Percentiles rank a stretch among this genome's conserved stretches.
These are phyloP conservation scores for Polylopha cassiicola DNA, from an alignment of 2,888 invertebrate species.

Conservation along the genomic window DNA sequence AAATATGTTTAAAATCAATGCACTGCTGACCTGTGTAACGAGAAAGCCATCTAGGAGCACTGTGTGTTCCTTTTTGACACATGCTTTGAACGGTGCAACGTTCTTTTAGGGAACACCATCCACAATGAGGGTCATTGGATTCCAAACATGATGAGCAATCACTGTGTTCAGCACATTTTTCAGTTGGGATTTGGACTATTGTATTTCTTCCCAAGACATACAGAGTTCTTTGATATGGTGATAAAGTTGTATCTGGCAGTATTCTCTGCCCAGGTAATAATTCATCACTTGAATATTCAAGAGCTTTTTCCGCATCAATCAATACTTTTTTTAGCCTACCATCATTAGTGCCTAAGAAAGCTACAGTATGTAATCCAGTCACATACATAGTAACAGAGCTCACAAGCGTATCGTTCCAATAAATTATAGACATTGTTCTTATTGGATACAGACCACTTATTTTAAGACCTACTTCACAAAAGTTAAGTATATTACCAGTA, in stretches of 20 bases:
- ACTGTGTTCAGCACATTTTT: slow-evolving; percentile 89
- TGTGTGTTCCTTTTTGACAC: slow-evolving; percentile 93
- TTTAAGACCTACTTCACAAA: slow-evolving; percentile 94
- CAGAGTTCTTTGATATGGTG: slow-evolving; percentile 88
- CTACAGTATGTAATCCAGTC: slow-evolving; percentile 94
- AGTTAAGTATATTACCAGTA: slow-evolving; percentile 92
- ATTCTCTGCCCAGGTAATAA: slow-evolving; percentile 88
- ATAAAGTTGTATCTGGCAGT: slow-evolving; percentile 91
- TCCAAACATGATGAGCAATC: slow-evolving; percentile 93
- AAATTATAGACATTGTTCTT: slow-evolving; percentile 83
- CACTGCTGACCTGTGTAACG: slow-evolving; percentile 95
- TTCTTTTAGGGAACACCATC: slow-evolving; percentile 96
- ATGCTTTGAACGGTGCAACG: slow-evolving; percentile 92
- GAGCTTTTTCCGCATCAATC: slow-evolving; percentile 79
- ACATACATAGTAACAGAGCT: slow-evolving; percentile 92
- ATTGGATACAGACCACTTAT: slow-evolving; percentile 94
- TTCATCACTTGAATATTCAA: slow-evolving; percentile 91
- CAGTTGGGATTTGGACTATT: slow-evolving; percentile 81
- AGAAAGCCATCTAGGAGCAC: slow-evolving; percentile 94
- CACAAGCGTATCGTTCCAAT: slow-evolving; percentile 87
- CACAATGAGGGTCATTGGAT: slow-evolving; percentile 95
- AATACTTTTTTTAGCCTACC: slow-evolving; percentile 91
- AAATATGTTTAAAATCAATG: slow-evolving; percentile 95
- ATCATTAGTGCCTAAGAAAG: slow-evolving; percentile 92
- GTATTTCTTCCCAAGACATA: slow-evolving; percentile 85